These are phyloP conservation scores for Setipinna tenuifilis DNA, from an alignment of 2,797 vertebrate species.

Conservation along the genomic window DNA sequence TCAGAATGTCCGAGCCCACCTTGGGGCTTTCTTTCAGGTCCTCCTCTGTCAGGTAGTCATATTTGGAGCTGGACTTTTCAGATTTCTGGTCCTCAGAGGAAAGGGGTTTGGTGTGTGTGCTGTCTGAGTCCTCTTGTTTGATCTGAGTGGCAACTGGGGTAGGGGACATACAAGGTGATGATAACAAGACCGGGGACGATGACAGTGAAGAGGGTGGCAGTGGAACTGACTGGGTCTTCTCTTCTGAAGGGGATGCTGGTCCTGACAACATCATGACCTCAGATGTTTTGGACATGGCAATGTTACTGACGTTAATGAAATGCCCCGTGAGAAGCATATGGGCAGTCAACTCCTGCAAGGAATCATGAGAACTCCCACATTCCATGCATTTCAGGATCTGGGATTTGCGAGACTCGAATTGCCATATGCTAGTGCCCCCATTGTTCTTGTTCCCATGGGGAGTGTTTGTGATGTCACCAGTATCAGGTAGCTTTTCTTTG, in stretches of 20 bases:
- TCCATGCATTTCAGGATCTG: constrained; percentile 98
- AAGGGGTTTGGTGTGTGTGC: constrained; percentile 75
- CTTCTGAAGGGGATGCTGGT: constrained; percentile 76
- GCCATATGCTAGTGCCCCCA: constrained; percentile 89
- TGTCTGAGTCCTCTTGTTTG: constrained; percentile 88
- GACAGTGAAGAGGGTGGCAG: constrained; percentile 88
- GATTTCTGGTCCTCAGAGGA: constrained; percentile 73
- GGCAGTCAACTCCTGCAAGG: constrained; percentile 92
- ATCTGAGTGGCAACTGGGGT: constrained; percentile 82
- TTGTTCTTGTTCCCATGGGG: constrained; percentile 91
- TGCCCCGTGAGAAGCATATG: constrained; percentile 99
- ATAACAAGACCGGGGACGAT: constrained; percentile 74
- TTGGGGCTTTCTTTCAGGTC: constrained; percentile 96
- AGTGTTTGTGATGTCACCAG: constrained; percentile 73
- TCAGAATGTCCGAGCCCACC: constrained; percentile 94
- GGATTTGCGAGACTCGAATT: constrained; percentile 93
- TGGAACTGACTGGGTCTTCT: constrained; percentile 89
- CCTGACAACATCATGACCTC: constrained; percentile 76
- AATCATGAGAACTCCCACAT: constrained; percentile 93
- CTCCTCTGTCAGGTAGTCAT: constrained; percentile 94
- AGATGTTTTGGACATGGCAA: constrained; percentile 55
- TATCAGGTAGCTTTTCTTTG: constrained; percentile 82
- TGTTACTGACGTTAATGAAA: constrained; percentile 87
- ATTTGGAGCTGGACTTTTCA: constrained; percentile 89
- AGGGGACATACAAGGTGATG: constrained; percentile 62